These are phyloP conservation scores for Drosophila sulfurigaster DNA, from an alignment of 1,140 invertebrate genomes.

Conservation along the genomic window DNA sequence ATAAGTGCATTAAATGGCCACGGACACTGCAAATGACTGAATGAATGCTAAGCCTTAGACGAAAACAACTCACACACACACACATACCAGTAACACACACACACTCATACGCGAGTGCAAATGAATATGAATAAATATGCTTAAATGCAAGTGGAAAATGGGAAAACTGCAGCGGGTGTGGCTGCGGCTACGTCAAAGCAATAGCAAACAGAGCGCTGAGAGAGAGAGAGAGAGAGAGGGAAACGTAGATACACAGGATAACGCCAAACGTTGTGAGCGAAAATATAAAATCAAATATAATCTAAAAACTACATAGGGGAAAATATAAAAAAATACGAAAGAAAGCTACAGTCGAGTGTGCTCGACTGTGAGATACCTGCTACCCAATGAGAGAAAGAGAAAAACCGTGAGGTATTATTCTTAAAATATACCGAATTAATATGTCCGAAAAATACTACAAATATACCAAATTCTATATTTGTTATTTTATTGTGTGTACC, in stretches of 20 bases:
- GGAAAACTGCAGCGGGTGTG: constrained; percentile 8
- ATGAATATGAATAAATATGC: constrained; percentile 56
- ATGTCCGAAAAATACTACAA: too few species aligned
- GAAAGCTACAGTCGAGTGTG: too few species aligned
- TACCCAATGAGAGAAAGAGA: too few species aligned
- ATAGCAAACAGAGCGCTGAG: background rate
- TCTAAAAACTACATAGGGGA: background rate
- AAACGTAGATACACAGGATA: background rate
- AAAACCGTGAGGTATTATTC: too few species aligned
- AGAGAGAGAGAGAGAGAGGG: background rate
- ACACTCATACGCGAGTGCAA: background rate
- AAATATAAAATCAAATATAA: background rate
- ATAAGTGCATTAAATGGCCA: constrained; percentile 79
- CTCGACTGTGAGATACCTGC: too few species aligned
- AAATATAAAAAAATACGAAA: background rate
- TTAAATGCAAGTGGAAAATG: constrained; percentile 29
- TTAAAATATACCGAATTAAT: too few species aligned
- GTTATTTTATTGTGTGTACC: too few species aligned
- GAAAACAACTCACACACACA: constrained; percentile 27
- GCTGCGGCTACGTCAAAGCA: constrained; percentile 3
- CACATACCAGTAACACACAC: background rate
- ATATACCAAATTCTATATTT: too few species aligned
- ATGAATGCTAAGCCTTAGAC: constrained; percentile 64
- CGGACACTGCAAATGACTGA: constrained; percentile 72
- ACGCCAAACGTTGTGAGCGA: background rate